Base-by-base conservation (phyloP, 2,113 vertebrate species). In the Myrmophylax atrothorax region DNA sequence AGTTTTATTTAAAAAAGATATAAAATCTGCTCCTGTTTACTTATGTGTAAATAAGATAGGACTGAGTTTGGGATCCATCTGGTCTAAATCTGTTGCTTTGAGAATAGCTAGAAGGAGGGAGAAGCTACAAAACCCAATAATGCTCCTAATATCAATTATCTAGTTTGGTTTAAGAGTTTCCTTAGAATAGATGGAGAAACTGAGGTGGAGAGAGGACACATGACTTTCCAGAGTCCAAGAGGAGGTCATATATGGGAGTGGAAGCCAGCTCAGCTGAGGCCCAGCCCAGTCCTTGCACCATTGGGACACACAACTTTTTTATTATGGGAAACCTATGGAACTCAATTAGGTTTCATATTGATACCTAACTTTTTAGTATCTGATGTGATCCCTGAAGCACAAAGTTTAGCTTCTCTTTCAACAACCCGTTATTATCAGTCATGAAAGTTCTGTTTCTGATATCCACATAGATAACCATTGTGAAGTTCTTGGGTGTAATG, bases 241-340 rank as follows among this genome's bases (percentile, higher is more conserved):
- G 31, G 25, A 77, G 22, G 40, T 83, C n/a, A 38, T 35, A 35
- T 7, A 8, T 7, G 26, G 59, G 46, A 88, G 59, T 5, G 75
- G 56, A 84, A 87, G 53, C 42, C 52, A 67, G 25, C 29, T 81
- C 47, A 67, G 42, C 33, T 74, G n/a, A 63, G 68, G 56, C 6
- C 5, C 14, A 22, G 15, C 38, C 29, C 26, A 62, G 37, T 20
- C 44, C 56, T 75, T 10, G 10, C 0, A 0, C 33, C 67, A 26
- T 4, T 67, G 60, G 26, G 35, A 8, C 37, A 55, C 31, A 24
- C 31, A 69, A 47, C 26, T 9, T 50, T 33, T 91, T 70, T 74
- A 49, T 69, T 40, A 33, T 4, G 6, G 46, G 18, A 53, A 83
- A 77, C 28, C 23, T 58, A 40, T 29, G 40, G 44, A 37, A 38